phyloP scores from a whole-genome alignment of 2,888 invertebrate species.

The Allolobophora icterica region DNA sequence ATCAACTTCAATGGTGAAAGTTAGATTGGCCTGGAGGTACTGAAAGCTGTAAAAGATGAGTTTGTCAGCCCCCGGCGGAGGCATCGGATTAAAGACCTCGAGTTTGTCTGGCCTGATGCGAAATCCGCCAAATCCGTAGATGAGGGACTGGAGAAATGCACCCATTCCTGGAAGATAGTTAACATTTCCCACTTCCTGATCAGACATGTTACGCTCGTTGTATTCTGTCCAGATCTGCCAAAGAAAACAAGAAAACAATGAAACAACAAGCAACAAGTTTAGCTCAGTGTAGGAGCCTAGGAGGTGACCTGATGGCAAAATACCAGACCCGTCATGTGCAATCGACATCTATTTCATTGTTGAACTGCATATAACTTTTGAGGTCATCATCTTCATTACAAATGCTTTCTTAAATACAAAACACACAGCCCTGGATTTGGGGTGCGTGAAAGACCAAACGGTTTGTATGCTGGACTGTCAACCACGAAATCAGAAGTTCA shows the following conservation, averaged over 20 bases:
- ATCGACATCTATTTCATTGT: too few relatives aligned
- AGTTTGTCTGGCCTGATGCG: constrained; percentile 49
- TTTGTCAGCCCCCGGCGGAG: constrained; percentile 45
- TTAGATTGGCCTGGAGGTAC: constrained; percentile 46
- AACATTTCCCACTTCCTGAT: constrained; percentile 45
- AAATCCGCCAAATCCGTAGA: constrained; percentile 50
- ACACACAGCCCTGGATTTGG: too few relatives aligned
- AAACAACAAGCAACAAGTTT: neutral
- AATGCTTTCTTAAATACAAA: too few relatives aligned
- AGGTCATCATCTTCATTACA: too few relatives aligned
- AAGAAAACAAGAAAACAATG: neutral
- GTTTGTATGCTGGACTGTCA: too few relatives aligned
- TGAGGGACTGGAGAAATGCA: constrained; percentile 51
- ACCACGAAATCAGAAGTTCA: too few relatives aligned
- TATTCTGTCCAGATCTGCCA: constrained; percentile 52
- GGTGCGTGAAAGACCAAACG: too few relatives aligned
- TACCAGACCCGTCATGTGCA: too few relatives aligned
- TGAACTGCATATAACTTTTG: too few relatives aligned
- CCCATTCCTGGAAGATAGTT: constrained; percentile 53
- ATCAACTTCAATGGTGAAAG: constrained; percentile 41
- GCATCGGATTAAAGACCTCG: constrained; percentile 49
- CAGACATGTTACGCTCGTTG: constrained; percentile 40
- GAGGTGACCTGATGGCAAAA: too few relatives aligned
- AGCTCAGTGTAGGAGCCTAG: too few relatives aligned
- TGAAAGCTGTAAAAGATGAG: constrained; percentile 44